Evolutionary conservation across 2,888 invertebrate species (phyloP).

Genomic region (Resseliella maxima): DNA sequence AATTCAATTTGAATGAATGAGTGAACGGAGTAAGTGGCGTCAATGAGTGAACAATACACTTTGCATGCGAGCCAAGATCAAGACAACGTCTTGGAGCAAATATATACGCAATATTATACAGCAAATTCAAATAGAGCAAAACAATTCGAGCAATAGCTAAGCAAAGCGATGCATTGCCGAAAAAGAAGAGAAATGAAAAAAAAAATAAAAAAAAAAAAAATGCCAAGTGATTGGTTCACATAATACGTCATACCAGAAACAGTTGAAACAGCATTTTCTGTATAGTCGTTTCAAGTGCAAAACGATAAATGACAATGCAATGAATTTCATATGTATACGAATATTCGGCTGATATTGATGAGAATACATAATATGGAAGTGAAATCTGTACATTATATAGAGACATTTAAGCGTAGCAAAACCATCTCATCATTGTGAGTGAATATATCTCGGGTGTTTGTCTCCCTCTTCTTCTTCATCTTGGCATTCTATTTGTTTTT

Average conservation of each 20-base stretch:
- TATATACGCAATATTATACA: neutral
- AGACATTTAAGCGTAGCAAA: neutral
- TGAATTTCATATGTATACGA: conserved; percentile 28
- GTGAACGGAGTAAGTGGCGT: neutral
- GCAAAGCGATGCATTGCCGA: neutral
- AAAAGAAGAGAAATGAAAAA: conserved; percentile 10
- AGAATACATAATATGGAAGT: conserved; percentile 24
- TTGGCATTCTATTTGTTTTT: neutral
- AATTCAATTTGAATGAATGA: neutral
- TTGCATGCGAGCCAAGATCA: conserved; percentile 4
- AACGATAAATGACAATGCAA: conserved; percentile 40
- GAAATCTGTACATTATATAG: neutral
- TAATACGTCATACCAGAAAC: neutral
- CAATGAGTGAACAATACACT: conserved; percentile 9
- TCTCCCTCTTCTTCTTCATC: neutral
- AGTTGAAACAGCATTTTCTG: neutral
- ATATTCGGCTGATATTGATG: conserved; percentile 5
- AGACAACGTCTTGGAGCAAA: conserved; percentile 43
- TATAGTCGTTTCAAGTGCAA: neutral
- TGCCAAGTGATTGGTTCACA: conserved; percentile 1
- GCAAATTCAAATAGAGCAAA: too few relatives aligned
- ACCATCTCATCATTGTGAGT: neutral
- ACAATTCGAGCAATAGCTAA: neutral
- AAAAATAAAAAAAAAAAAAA: too few relatives aligned
- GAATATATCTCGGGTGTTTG: neutral